Evolutionary conservation across 2,888 invertebrate species (phyloP).

Genomic region (Meandrusa payeni): DNA sequence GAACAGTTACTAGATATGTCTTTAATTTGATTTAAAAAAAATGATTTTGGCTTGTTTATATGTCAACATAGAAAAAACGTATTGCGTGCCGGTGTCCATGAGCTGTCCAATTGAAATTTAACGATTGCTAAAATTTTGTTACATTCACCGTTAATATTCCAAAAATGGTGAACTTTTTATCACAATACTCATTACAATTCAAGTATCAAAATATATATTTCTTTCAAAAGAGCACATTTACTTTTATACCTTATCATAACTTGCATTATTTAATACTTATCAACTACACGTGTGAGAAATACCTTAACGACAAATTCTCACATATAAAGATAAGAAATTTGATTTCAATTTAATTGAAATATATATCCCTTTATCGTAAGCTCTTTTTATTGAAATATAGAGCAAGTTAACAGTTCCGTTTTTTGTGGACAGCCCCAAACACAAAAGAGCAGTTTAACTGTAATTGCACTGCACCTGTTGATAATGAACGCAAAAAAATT

Average conservation of each 20-base stretch:
- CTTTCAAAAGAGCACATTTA: constrained; percentile 17
- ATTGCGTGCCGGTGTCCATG: constrained; percentile 19
- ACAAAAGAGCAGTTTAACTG: constrained; percentile 27
- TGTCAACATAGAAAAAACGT: background rate
- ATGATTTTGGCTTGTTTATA: constrained; percentile 21
- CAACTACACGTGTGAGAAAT: constrained; percentile 14
- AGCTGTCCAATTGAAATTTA: constrained; percentile 27
- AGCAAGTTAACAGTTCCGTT: constrained; percentile 5
- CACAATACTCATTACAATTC: constrained; percentile 22
- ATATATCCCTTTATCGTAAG: constrained; percentile 5
- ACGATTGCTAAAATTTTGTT: constrained; percentile 21
- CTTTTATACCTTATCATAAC: constrained; percentile 11
- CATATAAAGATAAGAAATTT: constrained; percentile 1
- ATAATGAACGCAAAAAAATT: constrained; percentile 26
- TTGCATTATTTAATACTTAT: constrained; percentile 24
- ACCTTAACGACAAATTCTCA: background rate
- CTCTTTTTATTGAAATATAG: constrained; percentile 1
- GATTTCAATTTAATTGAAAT: constrained; percentile 23
- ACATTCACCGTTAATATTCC: constrained; percentile 17
- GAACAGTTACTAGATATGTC: constrained; percentile 28
- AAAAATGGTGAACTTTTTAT: constrained; percentile 18
- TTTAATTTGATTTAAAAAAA: constrained; percentile 18
- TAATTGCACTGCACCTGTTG: constrained; percentile 30
- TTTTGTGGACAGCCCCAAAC: constrained; percentile 18
- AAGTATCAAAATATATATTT: constrained; percentile 26